Base-by-base conservation (phyloP, 2,113 vertebrate genomes). In the Pseudopodoces humilis region DNA sequence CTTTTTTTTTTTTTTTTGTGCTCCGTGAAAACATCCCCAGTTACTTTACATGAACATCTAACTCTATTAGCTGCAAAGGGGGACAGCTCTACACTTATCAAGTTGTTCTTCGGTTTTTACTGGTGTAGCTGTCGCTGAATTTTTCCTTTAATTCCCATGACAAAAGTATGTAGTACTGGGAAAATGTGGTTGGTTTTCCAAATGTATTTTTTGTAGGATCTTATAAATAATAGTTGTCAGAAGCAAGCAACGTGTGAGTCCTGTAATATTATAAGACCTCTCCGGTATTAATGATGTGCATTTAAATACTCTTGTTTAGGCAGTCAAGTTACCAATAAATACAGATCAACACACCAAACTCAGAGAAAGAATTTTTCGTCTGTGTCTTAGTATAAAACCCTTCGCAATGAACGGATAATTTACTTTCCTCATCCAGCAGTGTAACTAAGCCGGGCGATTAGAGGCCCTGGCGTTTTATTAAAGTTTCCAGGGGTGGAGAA, bases 41-140 rank as follows among this genome's bases (percentile, higher is more conserved):
- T 37, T 37, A 37, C 37, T 95, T 96, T 93, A 87, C 24, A 70
- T 43, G 59, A 67, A 69, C 5, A 22, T 89, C 87, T 94, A 60
- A 62, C 39, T 86, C 86, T 56, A 82, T 91, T 67, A 92, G 85
- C 44, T 93, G 80, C 7, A 2, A 90, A 92, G 67, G 11, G 39
- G 18, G 18, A 83, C 24, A 83, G 30, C 37, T 80, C 31, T 80
- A 80, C 93, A 88, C 62, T 72, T 70, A 70, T 15, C 41, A 20
- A 7, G 46, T 92, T 92, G 58, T 92, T 92, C 31, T 86, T 84
- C 46, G 59, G 14, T 62, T 94, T 94, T 94, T 95, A 86, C 75
- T 95, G 82, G 49, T 69, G 74, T 47, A 68, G 39, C 74, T 75
- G 39, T 75, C 86, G 69, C 33, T 50, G 67, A 68, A 8, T 85